A percentile compares a stretch with the other conserved stretches of the same genome.
phyloP scores from a whole-genome alignment of 2,113 vertebrate genomes.

The Grammomys dolichurus region DNA sequence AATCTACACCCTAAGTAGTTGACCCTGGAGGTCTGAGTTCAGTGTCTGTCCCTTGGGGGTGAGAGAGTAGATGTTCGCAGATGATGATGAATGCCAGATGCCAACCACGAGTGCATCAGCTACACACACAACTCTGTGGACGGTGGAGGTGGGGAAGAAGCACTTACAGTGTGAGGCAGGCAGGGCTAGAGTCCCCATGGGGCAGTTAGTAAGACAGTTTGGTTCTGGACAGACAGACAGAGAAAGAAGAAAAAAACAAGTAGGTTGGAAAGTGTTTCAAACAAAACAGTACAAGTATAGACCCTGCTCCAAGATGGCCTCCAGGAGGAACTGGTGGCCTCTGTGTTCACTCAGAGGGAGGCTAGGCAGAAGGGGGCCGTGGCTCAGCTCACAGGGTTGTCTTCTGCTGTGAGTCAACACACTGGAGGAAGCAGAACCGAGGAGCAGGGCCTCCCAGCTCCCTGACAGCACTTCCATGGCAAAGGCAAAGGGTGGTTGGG shows the following conservation, averaged over 20 bases:
- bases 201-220: slow-evolving; percentile 99
- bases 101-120: slow-evolving; percentile 24
- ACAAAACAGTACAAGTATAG: slow-evolving; percentile 71
- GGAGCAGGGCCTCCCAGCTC: not conserved
- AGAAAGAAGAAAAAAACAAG: slow-evolving; percentile 89
- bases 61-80: too few relatives aligned
- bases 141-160: slow-evolving; percentile 86
- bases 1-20: not conserved
- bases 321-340: slow-evolving; percentile 46
- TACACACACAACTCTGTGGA: slow-evolving; percentile 26
- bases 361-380: slow-evolving; percentile 41
- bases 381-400: not conserved
- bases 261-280: slow-evolving; percentile 87
- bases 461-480: not conserved
- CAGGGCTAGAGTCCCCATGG: slow-evolving; percentile 99
- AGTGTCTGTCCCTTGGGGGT: too few relatives aligned
- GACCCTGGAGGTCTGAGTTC: not conserved
- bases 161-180: slow-evolving; percentile 98
- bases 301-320: slow-evolving; percentile 49
- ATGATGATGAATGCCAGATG: not conserved
- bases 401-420: not conserved
- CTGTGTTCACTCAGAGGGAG: slow-evolving; percentile 58
- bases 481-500: too few relatives aligned
- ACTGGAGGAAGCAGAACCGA: not conserved
- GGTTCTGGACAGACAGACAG: slow-evolving; percentile 95